phyloP scores from a whole-genome alignment of 92 coral and sea anemone genomes.

The Zoanthus sansibaricus region DNA sequence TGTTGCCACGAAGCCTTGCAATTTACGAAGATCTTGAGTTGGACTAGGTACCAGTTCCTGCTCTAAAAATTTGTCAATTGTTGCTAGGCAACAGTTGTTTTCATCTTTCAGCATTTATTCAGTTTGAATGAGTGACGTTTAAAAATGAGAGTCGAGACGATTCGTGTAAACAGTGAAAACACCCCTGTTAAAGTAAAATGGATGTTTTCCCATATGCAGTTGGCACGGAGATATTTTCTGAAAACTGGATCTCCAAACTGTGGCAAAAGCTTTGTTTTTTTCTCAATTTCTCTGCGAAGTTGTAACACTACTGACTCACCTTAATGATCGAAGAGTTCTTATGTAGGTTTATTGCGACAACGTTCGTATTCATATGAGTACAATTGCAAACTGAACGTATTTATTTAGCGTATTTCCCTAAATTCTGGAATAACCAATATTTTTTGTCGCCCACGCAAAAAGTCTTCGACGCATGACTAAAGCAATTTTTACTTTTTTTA shows the following conservation, averaged over 20 bases:
- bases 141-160: not conserved
- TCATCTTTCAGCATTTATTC: constrained; percentile 43
- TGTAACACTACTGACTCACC: not conserved
- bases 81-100: constrained; percentile 39
- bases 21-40: not conserved
- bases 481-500: not conserved
- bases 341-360: not conserved
- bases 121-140: not conserved
- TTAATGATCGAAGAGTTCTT: not conserved
- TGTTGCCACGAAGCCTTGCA: not conserved
- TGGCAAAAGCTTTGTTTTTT: not conserved
- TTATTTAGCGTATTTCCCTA: constrained; percentile 12
- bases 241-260: not conserved
- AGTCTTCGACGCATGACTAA: not conserved
- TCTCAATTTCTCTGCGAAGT: not conserved
- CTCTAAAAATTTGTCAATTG: constrained; percentile 18
- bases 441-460: constrained; percentile 24
- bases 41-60: constrained; percentile 19
- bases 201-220: not conserved
- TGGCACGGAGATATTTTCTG: not conserved
- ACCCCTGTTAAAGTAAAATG: not conserved
- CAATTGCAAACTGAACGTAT: constrained; percentile 27
- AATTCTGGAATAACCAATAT: constrained; percentile 29
- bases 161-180: not conserved
- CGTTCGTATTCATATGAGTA: constrained; percentile 4